Base-by-base conservation (phyloP, 1,140 invertebrate species). In the Drosophila littoralis region DNA sequence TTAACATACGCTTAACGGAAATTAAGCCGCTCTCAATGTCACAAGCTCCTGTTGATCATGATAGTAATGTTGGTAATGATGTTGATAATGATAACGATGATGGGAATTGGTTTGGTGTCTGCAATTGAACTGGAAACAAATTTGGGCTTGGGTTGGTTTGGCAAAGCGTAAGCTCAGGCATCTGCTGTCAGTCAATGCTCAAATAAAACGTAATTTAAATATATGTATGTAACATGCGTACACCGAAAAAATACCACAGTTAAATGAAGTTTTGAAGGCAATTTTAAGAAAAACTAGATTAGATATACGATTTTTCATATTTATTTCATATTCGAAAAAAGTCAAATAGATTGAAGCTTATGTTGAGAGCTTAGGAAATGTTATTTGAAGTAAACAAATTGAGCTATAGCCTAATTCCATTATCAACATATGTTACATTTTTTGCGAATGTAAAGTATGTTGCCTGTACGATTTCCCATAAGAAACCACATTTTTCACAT, bases 11-110 rank as follows among this genome's bases (percentile, higher is more conserved):
- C 33, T 77, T 43, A 73, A 60, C 57, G 68, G 65, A 84, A 77
- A 85, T 81, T 69, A 77, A 85, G 61, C 77, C 70, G 43, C 57
- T 60, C 51, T 43, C 67, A 54, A 59, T 77, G 60, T 54, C 72
- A 38, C 43, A 46, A 45, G n/a, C 43, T 59, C 7, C 6, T 32
- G 10, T 12, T 45, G 36, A 32, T 15, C 9, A 48, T 38, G 59
- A 55, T 36, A 38, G 46, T 70, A 40, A 61, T 52, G 58, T 32
- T 52, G 66, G 2, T 5, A 28, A 55, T 38, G 59, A 55, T 36
- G 38, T 45, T 69, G 48, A 61, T 52, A 48, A 33, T 52, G 66
- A 36, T 60, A 35, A 12, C 28, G 13, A 50, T 45, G 46, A 32
- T 33, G 45, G n/a, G 22, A 7, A 45, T 46, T 52, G 8, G 42